Evolutionary conservation across 2,888 invertebrate genomes (phyloP), one percentile per base, ranked within the genome.

Genomic region (Gonocerus acuteangulatus): DNA sequence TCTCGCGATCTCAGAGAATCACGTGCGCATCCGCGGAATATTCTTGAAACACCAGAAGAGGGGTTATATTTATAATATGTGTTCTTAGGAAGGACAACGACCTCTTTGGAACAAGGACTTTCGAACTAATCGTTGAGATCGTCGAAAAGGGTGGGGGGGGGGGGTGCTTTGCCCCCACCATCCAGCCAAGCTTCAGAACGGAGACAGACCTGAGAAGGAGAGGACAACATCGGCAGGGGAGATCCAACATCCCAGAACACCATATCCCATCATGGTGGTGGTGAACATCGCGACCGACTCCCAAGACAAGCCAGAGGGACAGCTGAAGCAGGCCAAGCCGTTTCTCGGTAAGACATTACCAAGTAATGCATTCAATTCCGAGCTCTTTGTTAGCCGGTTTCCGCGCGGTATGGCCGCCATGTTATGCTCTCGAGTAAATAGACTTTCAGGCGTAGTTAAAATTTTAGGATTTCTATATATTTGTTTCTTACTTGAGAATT

Each of bases 181-280:
- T n/a, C 27, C 27, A 27, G 39, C n/a, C 4, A 15, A 4, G 39
- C 19, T 21, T 32, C 47, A 57, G 57, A 47, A 57, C 21, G 57
- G 47, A 47, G 57, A 16, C 34, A 44, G 57, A 44, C 23, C 36
- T 39, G 57, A 45, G 57, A 22, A 19, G 57, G 22, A 39, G 57
- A 47, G 57, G 57, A 57, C 45, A 45, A 57, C 57, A 57, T 47
- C 57, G 57, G 57, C 44, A 57, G 23, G 57, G 57, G 54, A 54
- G 57, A 21, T 58, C 54, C 39, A 47, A 62, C 45, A 58, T 57
- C 51, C 62, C 39, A 45, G 58, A 42, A 49, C 58, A 48, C 49
- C 57, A 49, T 56, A 49, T 47, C 51, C 63, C 47, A 64, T 64
- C 61, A 62, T 62, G 60, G 62, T 62, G 47, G 64, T 64, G 45